Evolutionary conservation across 2,888 invertebrate species (phyloP).

Genomic region (Dolichopus griseipennis): DNA sequence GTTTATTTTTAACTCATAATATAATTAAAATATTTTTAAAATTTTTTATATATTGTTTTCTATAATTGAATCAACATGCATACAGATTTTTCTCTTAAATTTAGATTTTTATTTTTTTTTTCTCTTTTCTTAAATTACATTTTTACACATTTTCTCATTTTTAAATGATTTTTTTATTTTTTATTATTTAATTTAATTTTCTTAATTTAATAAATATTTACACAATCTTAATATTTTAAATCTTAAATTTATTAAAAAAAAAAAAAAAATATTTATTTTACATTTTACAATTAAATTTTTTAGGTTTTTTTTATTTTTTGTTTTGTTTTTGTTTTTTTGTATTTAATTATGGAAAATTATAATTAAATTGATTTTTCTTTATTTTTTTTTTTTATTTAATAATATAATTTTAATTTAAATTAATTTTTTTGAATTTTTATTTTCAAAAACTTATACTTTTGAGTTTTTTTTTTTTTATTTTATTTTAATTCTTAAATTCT

Average conservation of each 20-base stretch:
- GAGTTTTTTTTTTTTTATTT: neutral
- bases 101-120: neutral
- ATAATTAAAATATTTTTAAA: neutral
- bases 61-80: neutral
- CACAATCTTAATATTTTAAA: neutral
- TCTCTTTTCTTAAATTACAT: neutral
- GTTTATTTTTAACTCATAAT: neutral
- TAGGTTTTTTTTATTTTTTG: neutral
- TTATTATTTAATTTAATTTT: neutral
- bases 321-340: neutral
- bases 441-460: neutral
- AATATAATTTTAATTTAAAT: neutral
- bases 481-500: neutral
- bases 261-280: too few species aligned
- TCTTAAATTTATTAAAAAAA: too few species aligned
- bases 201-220: neutral
- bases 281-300: neutral
- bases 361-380: neutral
- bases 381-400: neutral
- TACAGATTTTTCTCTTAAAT: conserved; percentile 1
- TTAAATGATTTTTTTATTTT: neutral
- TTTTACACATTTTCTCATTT: neutral
- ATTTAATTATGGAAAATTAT: conserved; percentile 6
- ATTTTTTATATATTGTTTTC: neutral
- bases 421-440: neutral